Evolutionary conservation across 2,797 vertebrate genomes (phyloP).

Genomic region (Chrysocyon brachyurus): DNA sequence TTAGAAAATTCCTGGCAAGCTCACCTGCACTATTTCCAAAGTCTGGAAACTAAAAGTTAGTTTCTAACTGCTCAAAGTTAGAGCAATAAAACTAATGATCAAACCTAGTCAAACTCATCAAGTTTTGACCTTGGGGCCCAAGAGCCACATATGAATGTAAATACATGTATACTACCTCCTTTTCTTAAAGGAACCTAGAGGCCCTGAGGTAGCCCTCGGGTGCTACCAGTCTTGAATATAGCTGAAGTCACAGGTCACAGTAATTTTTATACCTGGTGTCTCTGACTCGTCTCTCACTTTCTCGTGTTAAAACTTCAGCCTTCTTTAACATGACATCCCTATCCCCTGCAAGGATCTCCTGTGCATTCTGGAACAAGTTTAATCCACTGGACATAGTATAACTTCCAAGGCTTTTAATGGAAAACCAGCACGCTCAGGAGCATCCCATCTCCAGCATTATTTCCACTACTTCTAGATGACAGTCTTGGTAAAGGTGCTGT

Average conservation of each 20-base stretch:
- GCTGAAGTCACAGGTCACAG: not conserved
- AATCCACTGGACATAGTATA: not conserved
- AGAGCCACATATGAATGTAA: not conserved
- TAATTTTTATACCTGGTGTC: not conserved
- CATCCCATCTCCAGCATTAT: not conserved
- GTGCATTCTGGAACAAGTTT: not conserved
- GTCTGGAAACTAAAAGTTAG: slow-evolving; percentile 32
- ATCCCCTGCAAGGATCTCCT: not conserved
- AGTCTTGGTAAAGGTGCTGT: not conserved
- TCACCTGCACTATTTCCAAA: slow-evolving; percentile 27
- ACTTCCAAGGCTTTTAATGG: not conserved
- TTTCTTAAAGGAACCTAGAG: not conserved
- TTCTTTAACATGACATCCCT: not conserved
- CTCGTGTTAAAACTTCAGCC: slow-evolving; percentile 14
- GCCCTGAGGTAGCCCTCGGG: not conserved
- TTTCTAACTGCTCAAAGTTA: not conserved
- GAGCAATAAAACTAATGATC: not conserved
- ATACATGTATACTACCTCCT: not conserved
- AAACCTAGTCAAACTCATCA: not conserved
- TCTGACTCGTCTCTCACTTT: slow-evolving; percentile 34
- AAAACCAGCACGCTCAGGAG: not conserved
- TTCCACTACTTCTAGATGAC: not conserved
- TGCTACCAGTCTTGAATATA: not conserved
- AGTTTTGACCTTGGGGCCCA: not conserved
- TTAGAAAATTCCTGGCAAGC: slow-evolving; percentile 36